Evolutionary conservation across 2,888 invertebrate species (phyloP).

Genomic region (Tinea trinotella): DNA sequence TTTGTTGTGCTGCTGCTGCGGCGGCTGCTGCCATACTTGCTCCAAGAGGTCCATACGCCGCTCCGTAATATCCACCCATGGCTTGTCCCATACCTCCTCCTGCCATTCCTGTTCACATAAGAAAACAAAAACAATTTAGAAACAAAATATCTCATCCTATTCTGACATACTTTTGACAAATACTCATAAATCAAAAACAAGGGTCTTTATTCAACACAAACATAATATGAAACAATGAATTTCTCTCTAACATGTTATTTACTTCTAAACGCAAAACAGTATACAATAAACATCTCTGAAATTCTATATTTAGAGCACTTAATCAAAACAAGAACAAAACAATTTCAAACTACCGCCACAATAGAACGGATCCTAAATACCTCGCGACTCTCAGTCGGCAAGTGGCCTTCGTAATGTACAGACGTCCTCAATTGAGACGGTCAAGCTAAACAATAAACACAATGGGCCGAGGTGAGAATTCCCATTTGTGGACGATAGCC

Average conservation of each 20-base stretch:
- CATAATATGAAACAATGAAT: too few species aligned
- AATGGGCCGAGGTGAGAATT: slow-evolving; percentile 19
- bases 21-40: slow-evolving; percentile 83
- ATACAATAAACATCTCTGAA: slow-evolving; percentile 7
- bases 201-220: too few species aligned
- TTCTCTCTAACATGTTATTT: slow-evolving; percentile 18
- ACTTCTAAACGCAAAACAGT: slow-evolving; percentile 21
- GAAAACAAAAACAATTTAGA: neutral
- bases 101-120: slow-evolving; percentile 74
- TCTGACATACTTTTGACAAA: too few species aligned
- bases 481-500: slow-evolving; percentile 8
- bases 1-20: slow-evolving; percentile 79
- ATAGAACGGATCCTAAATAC: slow-evolving; percentile 32
- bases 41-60: slow-evolving; percentile 80
- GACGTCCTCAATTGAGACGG: slow-evolving; percentile 38
- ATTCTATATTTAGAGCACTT: slow-evolving; percentile 14
- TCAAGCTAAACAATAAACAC: slow-evolving; percentile 23
- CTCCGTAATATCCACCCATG: slow-evolving; percentile 81
- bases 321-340: slow-evolving; percentile 33
- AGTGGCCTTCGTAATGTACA: slow-evolving; percentile 52
- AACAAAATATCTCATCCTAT: too few species aligned
- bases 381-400: slow-evolving; percentile 39
- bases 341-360: slow-evolving; percentile 25
- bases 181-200: too few species aligned
- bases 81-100: slow-evolving; percentile 77